phyloP scores from a whole-genome alignment of 2,113 vertebrate genomes.

The Seriola aureovittata region DNA sequence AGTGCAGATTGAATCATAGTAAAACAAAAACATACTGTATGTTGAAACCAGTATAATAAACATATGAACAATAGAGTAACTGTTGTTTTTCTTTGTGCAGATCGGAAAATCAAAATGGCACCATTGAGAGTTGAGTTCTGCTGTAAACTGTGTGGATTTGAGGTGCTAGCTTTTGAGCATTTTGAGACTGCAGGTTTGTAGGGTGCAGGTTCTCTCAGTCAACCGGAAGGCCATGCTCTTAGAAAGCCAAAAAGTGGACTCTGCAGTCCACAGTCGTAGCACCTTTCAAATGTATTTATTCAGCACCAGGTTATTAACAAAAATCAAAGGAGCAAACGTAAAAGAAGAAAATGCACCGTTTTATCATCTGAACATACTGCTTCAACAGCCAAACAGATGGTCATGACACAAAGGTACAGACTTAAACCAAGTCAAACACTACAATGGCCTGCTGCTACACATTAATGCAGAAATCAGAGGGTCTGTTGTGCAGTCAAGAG shows the following conservation, averaged over 20 bases:
- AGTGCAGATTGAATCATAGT: conserved; percentile 71
- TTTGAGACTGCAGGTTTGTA: conserved; percentile 69
- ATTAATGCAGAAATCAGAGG: conserved; percentile 75
- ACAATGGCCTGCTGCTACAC: conserved; percentile 76
- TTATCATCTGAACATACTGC: conserved; percentile 66
- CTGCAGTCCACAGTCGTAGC: conserved; percentile 82
- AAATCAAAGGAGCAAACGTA: conserved; percentile 49
- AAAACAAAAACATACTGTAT: conserved; percentile 57
- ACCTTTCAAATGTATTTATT: conserved; percentile 81
- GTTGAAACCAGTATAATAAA: conserved; percentile 65
- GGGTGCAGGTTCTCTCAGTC: conserved; percentile 72
- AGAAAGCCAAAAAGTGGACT: conserved; percentile 71
- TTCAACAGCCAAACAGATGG: conserved; percentile 60
- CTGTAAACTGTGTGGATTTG: conserved; percentile 85
- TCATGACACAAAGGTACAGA: conserved; percentile 74
- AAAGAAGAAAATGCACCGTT: conserved; percentile 76
- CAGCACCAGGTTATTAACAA: conserved; percentile 85
- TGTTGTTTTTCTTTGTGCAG: conserved; percentile 66
- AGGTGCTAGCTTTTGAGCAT: conserved; percentile 81
- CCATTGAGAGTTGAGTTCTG: conserved; percentile 78
- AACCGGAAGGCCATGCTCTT: conserved; percentile 72
- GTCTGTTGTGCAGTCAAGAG: conserved; percentile 66
- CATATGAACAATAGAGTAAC: conserved; percentile 56
- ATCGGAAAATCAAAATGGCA: conserved; percentile 82
- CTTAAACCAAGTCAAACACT: conserved; percentile 67